phyloP scores from a whole-genome alignment of 2,113 vertebrate species.

The Ophthalmolycus amberensis region DNA sequence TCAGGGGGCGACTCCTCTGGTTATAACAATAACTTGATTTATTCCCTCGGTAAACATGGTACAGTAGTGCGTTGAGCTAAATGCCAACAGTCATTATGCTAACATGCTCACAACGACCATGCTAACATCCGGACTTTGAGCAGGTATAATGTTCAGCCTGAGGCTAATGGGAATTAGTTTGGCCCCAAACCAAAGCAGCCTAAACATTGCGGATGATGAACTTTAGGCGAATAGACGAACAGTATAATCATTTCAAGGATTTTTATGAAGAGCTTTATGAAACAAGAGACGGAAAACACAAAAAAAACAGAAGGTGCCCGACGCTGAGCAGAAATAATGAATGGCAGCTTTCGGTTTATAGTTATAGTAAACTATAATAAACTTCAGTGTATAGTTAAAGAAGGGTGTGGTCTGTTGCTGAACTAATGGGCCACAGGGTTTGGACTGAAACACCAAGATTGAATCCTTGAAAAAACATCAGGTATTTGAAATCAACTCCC shows the following conservation, averaged over 20 bases:
- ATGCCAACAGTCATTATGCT: background rate
- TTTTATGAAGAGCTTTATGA: background rate
- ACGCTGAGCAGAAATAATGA: constrained; percentile 19
- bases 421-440: constrained; percentile 45
- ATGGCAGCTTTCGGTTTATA: constrained; percentile 30
- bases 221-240: background rate
- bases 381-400: constrained; percentile 13
- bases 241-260: background rate
- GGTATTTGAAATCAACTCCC: background rate
- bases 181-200: background rate
- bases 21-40: no score
- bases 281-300: background rate
- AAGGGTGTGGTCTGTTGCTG: constrained; percentile 33
- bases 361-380: no score
- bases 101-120: background rate
- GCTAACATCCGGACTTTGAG: background rate
- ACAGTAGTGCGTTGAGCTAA: background rate
- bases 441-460: constrained; percentile 52
- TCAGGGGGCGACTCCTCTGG: no score
- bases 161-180: background rate
- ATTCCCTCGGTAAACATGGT: no score
- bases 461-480: constrained; percentile 50
- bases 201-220: background rate
- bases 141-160: background rate
- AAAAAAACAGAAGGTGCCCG: no score